phyloP scores from a whole-genome alignment of 2,797 vertebrate species.

The Sebastes vulpes region DNA sequence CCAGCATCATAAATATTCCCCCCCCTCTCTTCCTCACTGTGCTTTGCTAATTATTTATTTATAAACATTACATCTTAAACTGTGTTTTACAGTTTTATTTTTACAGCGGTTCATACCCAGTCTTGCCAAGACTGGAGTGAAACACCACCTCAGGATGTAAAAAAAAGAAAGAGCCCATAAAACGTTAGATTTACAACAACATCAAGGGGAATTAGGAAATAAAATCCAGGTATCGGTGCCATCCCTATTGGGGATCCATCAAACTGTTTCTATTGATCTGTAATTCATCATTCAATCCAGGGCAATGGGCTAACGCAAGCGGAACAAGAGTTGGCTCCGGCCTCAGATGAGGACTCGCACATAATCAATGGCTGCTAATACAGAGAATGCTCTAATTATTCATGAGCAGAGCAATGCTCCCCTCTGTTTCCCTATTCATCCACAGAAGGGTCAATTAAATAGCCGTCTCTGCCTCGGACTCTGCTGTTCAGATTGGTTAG shows the following conservation, averaged over 20 bases:
- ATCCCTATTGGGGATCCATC: slow-evolving; percentile 40
- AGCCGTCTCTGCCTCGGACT: slow-evolving; percentile 4
- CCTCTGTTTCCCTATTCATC: slow-evolving; percentile 37
- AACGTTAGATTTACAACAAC: slow-evolving; percentile 47
- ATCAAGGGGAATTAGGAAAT: slow-evolving; percentile 43
- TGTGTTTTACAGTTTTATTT: slow-evolving; percentile 52
- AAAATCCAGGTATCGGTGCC: slow-evolving; percentile 24
- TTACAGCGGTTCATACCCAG: slow-evolving; percentile 9
- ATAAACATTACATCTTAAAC: slow-evolving; percentile 62
- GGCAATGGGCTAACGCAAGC: slow-evolving; percentile 53
- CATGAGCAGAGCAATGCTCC: slow-evolving; percentile 44
- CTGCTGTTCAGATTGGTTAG: slow-evolving; percentile 51
- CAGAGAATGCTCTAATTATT: slow-evolving; percentile 60
- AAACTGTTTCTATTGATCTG: slow-evolving; percentile 66
- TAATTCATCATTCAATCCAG: slow-evolving; percentile 59
- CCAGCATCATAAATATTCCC: slow-evolving; percentile 72
- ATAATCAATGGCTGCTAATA: slow-evolving; percentile 76
- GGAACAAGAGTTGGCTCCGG: slow-evolving; percentile 43
- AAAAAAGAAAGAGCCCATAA: slow-evolving; percentile 22
- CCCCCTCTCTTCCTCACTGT: background rate
- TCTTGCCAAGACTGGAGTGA: slow-evolving; percentile 33
- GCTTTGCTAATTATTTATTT: slow-evolving; percentile 76
- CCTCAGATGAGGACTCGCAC: slow-evolving; percentile 61
- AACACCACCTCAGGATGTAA: slow-evolving; percentile 19
- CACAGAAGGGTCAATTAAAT: slow-evolving; percentile 56